Percentiles rank a stretch among this genome's conserved stretches.
Conservation (phyloP, 92 coral and sea anemone genomes). For the Desmophyllum pertusum region DNA sequence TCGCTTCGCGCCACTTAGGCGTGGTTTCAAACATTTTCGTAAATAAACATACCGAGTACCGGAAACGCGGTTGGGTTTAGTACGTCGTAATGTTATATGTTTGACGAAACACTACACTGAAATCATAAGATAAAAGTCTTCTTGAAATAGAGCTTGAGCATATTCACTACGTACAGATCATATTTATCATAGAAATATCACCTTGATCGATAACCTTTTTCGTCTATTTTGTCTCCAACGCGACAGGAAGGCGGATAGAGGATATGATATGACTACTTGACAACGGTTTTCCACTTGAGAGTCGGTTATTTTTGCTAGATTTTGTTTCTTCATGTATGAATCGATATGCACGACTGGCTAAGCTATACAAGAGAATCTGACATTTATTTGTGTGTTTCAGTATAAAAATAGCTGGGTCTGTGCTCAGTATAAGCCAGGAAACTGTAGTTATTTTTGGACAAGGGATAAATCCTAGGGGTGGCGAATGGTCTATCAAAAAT, state of each 20-base stretch:
- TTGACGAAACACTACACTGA: constrained; percentile 1
- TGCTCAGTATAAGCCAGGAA: too few species aligned
- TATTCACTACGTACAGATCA: not conserved
- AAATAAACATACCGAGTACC: constrained; percentile 2
- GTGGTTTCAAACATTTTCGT: constrained; percentile 4
- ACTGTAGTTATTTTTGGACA: too few species aligned
- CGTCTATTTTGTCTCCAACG: not conserved
- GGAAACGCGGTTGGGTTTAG: not conserved
- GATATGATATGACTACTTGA: not conserved
- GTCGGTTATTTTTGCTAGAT: too few species aligned
- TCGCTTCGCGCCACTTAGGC: not conserved
- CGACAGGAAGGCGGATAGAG: not conserved
- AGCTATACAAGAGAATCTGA: too few species aligned
- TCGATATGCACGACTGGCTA: not conserved
- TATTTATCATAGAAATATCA: not conserved
- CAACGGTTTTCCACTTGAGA: not conserved
- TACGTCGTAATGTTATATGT: not conserved
- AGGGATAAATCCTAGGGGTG: too few species aligned
- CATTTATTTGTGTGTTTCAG: too few species aligned
- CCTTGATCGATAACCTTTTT: not conserved
- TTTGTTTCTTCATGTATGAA: too few species aligned
- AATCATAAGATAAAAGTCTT: not conserved
- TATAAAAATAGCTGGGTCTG: too few species aligned
- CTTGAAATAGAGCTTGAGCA: not conserved
- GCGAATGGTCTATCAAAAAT: too few species aligned